These are phyloP conservation scores for Xestia c-nigrum DNA, from an alignment of 2,888 invertebrate species.

Conservation along the genomic window DNA sequence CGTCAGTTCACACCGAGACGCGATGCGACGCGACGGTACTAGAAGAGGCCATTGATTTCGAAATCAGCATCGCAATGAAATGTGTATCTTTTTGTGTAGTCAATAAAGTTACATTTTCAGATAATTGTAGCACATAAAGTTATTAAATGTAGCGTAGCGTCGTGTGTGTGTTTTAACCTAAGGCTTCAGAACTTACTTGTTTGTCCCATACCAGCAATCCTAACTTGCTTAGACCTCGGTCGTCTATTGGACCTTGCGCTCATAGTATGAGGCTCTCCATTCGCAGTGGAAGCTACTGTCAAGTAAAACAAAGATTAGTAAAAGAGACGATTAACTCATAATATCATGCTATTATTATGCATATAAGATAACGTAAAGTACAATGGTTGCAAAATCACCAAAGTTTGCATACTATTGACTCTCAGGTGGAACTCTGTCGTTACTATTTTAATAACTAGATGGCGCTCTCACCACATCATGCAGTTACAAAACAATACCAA, in stretches of 20 bases:
- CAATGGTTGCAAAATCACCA: background rate
- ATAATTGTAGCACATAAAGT: too few relatives aligned
- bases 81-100: too few relatives aligned
- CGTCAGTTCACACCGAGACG: too few relatives aligned
- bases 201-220: slow-evolving; percentile 78
- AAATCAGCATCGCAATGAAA: too few relatives aligned
- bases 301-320: slow-evolving; percentile 32
- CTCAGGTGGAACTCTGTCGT: background rate
- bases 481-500: background rate
- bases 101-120: too few relatives aligned
- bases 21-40: too few relatives aligned
- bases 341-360: too few relatives aligned
- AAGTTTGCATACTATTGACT: background rate
- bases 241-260: slow-evolving; percentile 68
- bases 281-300: slow-evolving; percentile 71
- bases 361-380: background rate
- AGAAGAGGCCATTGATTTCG: too few relatives aligned
- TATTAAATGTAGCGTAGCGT: too few relatives aligned
- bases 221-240: slow-evolving; percentile 80
- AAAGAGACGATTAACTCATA: background rate
- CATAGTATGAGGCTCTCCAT: slow-evolving; percentile 81
- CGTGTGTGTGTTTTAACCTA: too few relatives aligned
- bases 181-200: slow-evolving; percentile 74
- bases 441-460: slow-evolving; percentile 19
- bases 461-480: background rate